Evolutionary conservation across 2,888 invertebrate species (phyloP).

Genomic region (Pseudolycoriella hygida): DNA sequence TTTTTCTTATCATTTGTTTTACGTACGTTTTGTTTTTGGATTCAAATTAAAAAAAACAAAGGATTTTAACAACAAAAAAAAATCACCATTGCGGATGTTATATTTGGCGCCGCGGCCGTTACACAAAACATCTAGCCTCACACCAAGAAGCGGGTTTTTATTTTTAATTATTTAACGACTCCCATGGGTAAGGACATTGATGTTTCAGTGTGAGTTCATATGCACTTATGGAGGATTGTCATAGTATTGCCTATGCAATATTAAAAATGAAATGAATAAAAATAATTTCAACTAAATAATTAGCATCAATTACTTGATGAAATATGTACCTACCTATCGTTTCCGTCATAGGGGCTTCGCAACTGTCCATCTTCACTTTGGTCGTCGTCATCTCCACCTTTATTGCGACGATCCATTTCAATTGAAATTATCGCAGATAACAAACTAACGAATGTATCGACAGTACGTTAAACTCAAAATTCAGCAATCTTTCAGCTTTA

Average conservation of each 20-base stretch:
- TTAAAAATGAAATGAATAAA: constrained; percentile 10
- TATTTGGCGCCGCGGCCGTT: neutral
- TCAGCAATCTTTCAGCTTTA: no score
- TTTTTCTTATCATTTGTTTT: no score
- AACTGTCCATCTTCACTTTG: constrained; percentile 77
- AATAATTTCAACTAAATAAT: constrained; percentile 13
- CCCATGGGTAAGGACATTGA: constrained; percentile 8
- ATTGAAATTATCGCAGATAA: no score
- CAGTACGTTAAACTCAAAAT: no score
- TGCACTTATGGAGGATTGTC: constrained; percentile 7
- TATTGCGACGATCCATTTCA: neutral
- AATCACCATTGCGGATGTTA: constrained; percentile 1
- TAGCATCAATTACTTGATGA: constrained; percentile 10
- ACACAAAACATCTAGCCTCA: constrained; percentile 7
- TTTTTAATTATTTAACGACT: neutral
- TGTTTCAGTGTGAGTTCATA: constrained; percentile 8
- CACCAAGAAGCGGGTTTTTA: constrained; percentile 3
- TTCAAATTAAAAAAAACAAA: no score
- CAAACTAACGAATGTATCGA: no score
- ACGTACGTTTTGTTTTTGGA: no score
- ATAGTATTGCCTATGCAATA: constrained; percentile 9
- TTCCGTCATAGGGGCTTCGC: constrained; percentile 44
- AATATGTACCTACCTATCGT: constrained; percentile 31
- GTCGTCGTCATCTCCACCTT: constrained; percentile 33
- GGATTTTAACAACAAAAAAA: neutral